Conservation (phyloP, 2,888 invertebrate genomes). For the Nemotelus nigrinus region DNA sequence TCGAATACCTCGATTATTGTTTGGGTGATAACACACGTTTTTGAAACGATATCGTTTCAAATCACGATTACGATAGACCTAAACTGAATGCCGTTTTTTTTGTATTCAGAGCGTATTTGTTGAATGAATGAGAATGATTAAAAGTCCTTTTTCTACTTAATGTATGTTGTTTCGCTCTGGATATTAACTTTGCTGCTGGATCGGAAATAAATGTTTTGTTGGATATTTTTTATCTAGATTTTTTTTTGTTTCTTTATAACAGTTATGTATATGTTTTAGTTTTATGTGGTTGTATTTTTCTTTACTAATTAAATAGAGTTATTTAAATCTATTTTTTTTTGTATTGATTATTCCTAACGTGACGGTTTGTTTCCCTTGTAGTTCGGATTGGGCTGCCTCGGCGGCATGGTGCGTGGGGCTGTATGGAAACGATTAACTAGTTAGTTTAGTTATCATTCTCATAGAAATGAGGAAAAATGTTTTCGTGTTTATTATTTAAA, state of each 20-base stretch:
- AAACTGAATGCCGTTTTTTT: background rate
- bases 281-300: slow-evolving; percentile 12
- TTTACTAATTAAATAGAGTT: slow-evolving; percentile 41
- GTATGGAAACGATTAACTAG: slow-evolving; percentile 10
- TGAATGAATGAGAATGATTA: background rate
- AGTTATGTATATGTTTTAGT: slow-evolving; percentile 17
- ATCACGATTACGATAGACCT: background rate
- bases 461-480: background rate
- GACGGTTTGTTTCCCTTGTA: slow-evolving; percentile 64
- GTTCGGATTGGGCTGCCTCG: slow-evolving; percentile 64
- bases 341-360: slow-evolving; percentile 50
- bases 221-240: slow-evolving; percentile 25
- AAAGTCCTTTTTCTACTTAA: slow-evolving; percentile 22
- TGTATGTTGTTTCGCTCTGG: slow-evolving; percentile 15
- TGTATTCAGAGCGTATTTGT: background rate
- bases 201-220: slow-evolving; percentile 37
- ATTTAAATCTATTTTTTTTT: slow-evolving; percentile 24
- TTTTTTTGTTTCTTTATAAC: slow-evolving; percentile 31
- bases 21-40: no score
- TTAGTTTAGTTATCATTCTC: no score
- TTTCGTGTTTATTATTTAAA: background rate
- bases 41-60: no score
- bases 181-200: slow-evolving; percentile 8
- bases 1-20: no score
- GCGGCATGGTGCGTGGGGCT: slow-evolving; percentile 63